These are phyloP conservation scores for Heteronetta atricapilla DNA, from an alignment of 2,113 vertebrate species.

Conservation along the genomic window DNA sequence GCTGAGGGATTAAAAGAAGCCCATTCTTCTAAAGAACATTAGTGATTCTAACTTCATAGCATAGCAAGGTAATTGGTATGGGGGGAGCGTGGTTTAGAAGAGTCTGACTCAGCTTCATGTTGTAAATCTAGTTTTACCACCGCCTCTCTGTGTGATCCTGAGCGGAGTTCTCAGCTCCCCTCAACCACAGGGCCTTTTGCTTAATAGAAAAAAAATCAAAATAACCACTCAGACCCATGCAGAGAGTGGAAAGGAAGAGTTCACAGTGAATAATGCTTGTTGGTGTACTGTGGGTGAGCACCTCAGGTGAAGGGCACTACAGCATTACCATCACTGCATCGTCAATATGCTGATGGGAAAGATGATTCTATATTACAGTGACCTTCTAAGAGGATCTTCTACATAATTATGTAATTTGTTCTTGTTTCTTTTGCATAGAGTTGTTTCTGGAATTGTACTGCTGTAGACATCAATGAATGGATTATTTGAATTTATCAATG, in stretches of 20 bases:
- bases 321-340: background rate
- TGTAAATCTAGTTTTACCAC: slow-evolving; percentile 30
- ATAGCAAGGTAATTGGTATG: background rate
- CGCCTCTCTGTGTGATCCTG: background rate
- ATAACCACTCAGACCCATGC: background rate
- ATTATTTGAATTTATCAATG: background rate
- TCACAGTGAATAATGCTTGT: background rate
- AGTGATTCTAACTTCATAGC: background rate
- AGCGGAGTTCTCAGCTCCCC: background rate
- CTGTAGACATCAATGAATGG: background rate
- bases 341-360: background rate
- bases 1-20: background rate
- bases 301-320: background rate
- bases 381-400: background rate
- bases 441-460: background rate
- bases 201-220: background rate
- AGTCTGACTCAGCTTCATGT: slow-evolving; percentile 11
- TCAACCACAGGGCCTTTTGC: background rate
- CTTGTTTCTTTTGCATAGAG: background rate
- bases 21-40: background rate
- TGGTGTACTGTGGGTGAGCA: background rate
- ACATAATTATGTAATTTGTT: background rate
- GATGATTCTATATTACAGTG: background rate
- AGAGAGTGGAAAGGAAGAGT: background rate
- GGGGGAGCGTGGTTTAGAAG: background rate